Base-by-base conservation (phyloP, 2,888 invertebrate species). In the Calameuta pallipes region DNA sequence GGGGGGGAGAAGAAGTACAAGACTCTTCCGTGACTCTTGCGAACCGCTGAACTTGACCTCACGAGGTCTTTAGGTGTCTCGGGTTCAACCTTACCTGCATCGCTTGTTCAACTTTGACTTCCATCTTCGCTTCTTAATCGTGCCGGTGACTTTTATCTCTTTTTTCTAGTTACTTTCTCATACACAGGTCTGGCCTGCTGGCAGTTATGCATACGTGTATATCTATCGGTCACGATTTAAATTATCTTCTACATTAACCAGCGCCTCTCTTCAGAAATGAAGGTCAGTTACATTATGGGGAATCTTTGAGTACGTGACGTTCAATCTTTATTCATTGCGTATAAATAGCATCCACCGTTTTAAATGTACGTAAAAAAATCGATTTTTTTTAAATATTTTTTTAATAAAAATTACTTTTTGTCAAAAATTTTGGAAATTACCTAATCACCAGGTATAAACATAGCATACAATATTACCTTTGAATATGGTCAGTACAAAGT, bases 211-310 rank as follows among this genome's bases (percentile, higher is more conserved):
- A 56, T 56, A 56, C 56, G 56, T 23, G 56, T 56, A 56, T 74
- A 31, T 23, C 30, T 37, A 31, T 75, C 56, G 56, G 76, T 79
- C 77, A 76, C 80, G 80, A 80, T 79, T 79, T 76, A 78, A 80
- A 79, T 79, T 79, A 82, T 78, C 78, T 73, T 36, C 41, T 37
- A 68, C 76, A 73, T 79, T 76, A 80, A 81, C 78, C 30, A 73
- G 77, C 33, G 12, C 12, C 78, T 69, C 56, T 30, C 71, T 23
- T 71, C 34, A 23, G 68, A 75, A 70, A n/a, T 69, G 76, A 69
- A 76, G 76, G 74, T 78, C 69, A 75, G 75, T 76, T 75, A 73
- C 69, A 78, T 75, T 68, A 74, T 69, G 74, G 74, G 31, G 76
- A 13, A 71, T 71, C 23, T 11, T 9, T 12, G n/a, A 34, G 33